Base-by-base conservation (phyloP, 2,888 invertebrate genomes). In the Macaria liturata region DNA sequence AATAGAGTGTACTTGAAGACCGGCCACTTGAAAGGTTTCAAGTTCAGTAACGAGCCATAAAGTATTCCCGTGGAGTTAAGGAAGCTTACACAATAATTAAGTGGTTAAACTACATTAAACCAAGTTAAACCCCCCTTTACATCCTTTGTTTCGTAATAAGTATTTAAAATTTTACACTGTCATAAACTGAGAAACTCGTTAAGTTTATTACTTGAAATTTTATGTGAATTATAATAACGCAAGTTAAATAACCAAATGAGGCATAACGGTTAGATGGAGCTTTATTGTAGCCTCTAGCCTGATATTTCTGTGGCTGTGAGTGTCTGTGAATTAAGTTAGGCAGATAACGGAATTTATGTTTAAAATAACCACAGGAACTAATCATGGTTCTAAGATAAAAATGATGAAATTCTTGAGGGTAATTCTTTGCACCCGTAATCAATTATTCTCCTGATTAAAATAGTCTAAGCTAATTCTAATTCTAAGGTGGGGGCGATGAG, bases 201-300 rank as follows among this genome's bases (percentile, higher is more conserved):
- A 54, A 48, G 50, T 54, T 59, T 59, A 54, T 51, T 31, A 48
- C 50, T 34, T 34, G 32, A 39, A 46, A 52, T 48, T 52, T 54
- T 46, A 55, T 54, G 59, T 48, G 40, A 34, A 9, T 51, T 46
- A 58, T 58, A 50, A 59, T 40, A 50, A 54, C 49, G 50, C 47
- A 55, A 59, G 47, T 59, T 59, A 59, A 55, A 59, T 55, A 52
- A 55, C 39, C 55, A 48, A 55, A 52, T 59, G 30, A 55, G 47
- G 51, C 37, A 52, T 37, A 37, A 37, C 4, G 34, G 7, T 37
- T 37, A 7, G 34, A 6, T 4, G 34, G 34, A 37, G 7, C 7
- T 6, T 37, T 37, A 37, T 37, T 37, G 5, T 37, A 6, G 34
- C 34, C 34, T 37, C 20, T 20, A 20, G 20, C 20, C 20, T 20